phyloP scores from a whole-genome alignment of 2,113 vertebrate species.

The Heteronetta atricapilla region DNA sequence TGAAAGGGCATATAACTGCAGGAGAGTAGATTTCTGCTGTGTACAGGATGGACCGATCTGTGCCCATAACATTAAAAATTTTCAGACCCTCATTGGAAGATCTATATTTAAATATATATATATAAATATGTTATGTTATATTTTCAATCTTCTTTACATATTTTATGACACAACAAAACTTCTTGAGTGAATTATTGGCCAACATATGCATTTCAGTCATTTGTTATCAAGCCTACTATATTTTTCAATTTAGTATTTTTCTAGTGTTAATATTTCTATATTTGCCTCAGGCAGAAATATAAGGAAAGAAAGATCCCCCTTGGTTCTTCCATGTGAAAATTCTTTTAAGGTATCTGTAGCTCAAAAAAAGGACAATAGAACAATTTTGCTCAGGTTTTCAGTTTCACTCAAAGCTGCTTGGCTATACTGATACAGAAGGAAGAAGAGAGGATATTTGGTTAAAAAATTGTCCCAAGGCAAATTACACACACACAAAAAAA shows the following conservation, averaged over 20 bases:
- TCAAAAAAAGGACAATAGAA: background rate
- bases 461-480: constrained; percentile 23
- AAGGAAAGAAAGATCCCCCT: background rate
- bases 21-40: background rate
- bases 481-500: constrained; percentile 11
- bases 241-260: constrained; percentile 32
- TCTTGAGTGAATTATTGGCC: constrained; percentile 10
- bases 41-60: background rate
- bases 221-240: background rate
- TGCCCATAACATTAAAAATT: background rate
- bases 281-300: background rate
- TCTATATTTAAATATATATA: too few relatives aligned
- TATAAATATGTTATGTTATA: background rate
- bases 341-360: background rate
- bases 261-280: background rate
- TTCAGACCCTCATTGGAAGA: background rate
- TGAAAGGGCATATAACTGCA: background rate
- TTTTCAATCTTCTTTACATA: background rate
- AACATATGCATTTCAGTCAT: background rate
- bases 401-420: background rate
- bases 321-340: background rate
- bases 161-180: background rate
- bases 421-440: background rate
- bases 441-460: background rate
- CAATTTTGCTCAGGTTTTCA: constrained; percentile 27